These are phyloP conservation scores for Tuberolachnus salignus DNA, from an alignment of 2,888 invertebrate genomes.

Conservation along the genomic window DNA sequence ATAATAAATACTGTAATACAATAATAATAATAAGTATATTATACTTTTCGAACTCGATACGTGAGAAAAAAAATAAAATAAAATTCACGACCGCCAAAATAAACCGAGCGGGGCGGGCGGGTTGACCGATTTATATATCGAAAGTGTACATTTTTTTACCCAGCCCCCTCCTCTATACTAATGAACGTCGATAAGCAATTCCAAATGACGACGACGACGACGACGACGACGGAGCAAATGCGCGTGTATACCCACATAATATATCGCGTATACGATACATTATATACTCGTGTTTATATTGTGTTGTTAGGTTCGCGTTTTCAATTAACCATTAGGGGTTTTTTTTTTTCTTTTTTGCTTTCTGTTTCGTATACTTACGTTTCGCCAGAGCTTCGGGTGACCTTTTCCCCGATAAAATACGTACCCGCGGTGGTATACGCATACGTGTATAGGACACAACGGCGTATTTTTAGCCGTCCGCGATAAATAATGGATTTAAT, in stretches of 20 bases:
- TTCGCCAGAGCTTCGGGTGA: no score
- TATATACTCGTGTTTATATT: not conserved
- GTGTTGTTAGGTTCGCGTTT: constrained; percentile 19
- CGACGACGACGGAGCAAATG: no score
- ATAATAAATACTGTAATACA: no score
- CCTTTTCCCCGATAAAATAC: constrained; percentile 27
- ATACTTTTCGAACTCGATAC: no score
- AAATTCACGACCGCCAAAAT: not conserved
- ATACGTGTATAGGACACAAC: not conserved
- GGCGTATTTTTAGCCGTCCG: not conserved
- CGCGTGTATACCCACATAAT: no score
- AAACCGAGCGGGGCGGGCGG: not conserved
- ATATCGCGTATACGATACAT: not conserved
- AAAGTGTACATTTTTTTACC: not conserved
- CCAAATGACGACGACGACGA: not conserved
- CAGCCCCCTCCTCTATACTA: not conserved
- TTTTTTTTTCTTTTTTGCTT: not conserved
- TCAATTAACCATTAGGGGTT: constrained; percentile 21
- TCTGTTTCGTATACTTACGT: no score
- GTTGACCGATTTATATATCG: constrained; percentile 1
- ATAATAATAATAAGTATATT: no score
- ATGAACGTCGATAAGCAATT: not conserved
- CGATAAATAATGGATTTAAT: constrained; percentile 28
- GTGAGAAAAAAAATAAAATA: no score
- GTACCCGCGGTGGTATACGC: not conserved